Percentiles rank a stretch among this genome's conserved stretches.
phyloP scores from a whole-genome alignment of 2,113 vertebrate genomes.

The Xiphorhynchus elegans region DNA sequence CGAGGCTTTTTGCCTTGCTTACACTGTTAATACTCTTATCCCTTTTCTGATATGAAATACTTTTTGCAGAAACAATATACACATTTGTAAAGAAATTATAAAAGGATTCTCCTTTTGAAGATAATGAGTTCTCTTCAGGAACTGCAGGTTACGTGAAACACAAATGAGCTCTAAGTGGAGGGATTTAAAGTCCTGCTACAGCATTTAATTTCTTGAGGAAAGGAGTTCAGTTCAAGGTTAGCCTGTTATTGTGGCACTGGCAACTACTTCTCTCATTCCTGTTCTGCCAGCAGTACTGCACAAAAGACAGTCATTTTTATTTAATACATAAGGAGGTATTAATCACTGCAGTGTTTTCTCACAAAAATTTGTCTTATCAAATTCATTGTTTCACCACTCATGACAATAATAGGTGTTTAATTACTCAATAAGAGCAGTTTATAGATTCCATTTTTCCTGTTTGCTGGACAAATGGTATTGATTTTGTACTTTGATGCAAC shows the following conservation, averaged over 20 bases:
- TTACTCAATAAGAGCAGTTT: conserved; percentile 99
- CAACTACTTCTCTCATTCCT: conserved; percentile 79
- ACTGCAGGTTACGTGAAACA: conserved; percentile 82
- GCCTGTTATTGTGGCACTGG: conserved; percentile 85
- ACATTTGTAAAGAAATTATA: conserved; percentile 85
- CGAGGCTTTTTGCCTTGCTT: conserved; percentile 74
- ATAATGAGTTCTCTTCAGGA: conserved; percentile 87
- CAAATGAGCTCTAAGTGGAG: conserved; percentile 89
- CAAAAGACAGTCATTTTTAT: conserved; percentile 88
- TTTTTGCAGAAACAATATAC: conserved; percentile 82
- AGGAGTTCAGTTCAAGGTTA: conserved; percentile 90
- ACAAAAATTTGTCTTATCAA: conserved; percentile 91
- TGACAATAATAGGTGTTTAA: conserved; percentile 99
- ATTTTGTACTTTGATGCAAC: conserved; percentile 92
- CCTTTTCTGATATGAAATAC: conserved; percentile 78
- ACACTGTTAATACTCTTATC: conserved; percentile 78
- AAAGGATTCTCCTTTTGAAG: conserved; percentile 83
- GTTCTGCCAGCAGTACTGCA: conserved; percentile 77
- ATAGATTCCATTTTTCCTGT: conserved; percentile 94
- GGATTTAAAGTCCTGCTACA: conserved; percentile 87
- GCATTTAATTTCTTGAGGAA: conserved; percentile 88
- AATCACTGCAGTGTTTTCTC: conserved; percentile 88
- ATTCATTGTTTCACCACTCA: conserved; percentile 94
- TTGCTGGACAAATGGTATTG: conserved; percentile 95
- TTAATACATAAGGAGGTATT: conserved; percentile 87